Conservation (phyloP, 1,140 invertebrate species). For the Drosophila sproati region DNA sequence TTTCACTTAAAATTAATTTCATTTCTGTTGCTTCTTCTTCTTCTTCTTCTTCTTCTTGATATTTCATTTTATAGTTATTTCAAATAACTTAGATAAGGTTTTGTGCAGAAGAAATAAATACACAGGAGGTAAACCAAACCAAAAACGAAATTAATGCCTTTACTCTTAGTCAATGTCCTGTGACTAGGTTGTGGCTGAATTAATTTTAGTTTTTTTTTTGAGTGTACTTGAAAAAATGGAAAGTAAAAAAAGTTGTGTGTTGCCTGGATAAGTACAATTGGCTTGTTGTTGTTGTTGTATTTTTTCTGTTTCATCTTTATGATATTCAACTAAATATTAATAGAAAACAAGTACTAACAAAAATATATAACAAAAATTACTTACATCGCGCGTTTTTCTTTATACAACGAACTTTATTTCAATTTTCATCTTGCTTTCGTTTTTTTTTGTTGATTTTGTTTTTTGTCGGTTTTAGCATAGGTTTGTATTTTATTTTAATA, state of each 20-base stretch:
- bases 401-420: constrained; percentile 11
- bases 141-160: background rate
- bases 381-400: constrained; percentile 54
- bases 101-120: constrained; percentile 26
- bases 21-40: constrained; percentile 15
- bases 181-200: constrained; percentile 5
- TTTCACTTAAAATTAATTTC: constrained; percentile 58
- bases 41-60: constrained; percentile 30
- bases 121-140: background rate
- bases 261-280: constrained; percentile 69
- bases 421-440: constrained; percentile 9
- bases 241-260: constrained; percentile 38
- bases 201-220: constrained; percentile 13
- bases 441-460: constrained; percentile 21
- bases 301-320: constrained; percentile 37
- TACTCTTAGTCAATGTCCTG: background rate
- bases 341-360: constrained; percentile 82
- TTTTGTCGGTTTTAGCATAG: constrained; percentile 54
- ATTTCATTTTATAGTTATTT: constrained; percentile 77
- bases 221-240: constrained; percentile 21
- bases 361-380: constrained; percentile 81
- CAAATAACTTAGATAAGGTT: constrained; percentile 69
- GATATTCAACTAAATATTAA: constrained; percentile 76
- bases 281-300: constrained; percentile 61
- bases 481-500: constrained; percentile 38